Evolutionary conservation across 1,140 invertebrate genomes (phyloP), one percentile per base, ranked within the genome.

Genomic region (Listronotus bonariensis): DNA sequence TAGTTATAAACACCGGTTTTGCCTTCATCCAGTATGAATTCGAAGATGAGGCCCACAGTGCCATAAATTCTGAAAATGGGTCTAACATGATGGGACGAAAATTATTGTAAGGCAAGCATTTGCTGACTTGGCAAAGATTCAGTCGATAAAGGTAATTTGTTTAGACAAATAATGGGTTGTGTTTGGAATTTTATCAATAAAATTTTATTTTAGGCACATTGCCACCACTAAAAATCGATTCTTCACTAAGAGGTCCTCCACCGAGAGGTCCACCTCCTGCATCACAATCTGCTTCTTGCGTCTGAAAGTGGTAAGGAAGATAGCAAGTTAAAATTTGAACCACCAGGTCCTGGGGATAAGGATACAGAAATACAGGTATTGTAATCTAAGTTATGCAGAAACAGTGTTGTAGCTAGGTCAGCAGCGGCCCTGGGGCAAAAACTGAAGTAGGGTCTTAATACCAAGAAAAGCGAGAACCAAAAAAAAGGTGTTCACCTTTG

Each of bases 11-110:
- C 68, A 85, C 86, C 71, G 87, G 90, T 20, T 95, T 92, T 82
- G 92, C 89, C 40, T 95, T 95, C 79, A 87, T 95, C 6, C 92
- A 95, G 72, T 95, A 88, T 81, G 88, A 89, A 51, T 82, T 83
- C 41, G 92, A 93, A 72, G 81, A 84, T 17, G 82, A 87, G 74
- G 92, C 91, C 6, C 84, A 86, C 53, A 82, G 83, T 65, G 92
- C 91, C 52, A 90, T 93, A 26, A 76, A 82, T 49, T 84, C 85
- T 60, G 87, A 90, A 67, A 83, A 89, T 79, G 87, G 86, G 8
- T 83, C 84, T 49, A 80, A 87, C 41, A 86, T 92, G 63, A 87
- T 89, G 77, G 89, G 89, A 3, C 85, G 86, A 83, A 81, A 70
- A 76, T 92, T 64, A 82, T 75, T 60, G 86, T 87, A 3, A 82